phyloP scores from a whole-genome alignment of 1,140 invertebrate genomes.

The Drosophila ercepeae region DNA sequence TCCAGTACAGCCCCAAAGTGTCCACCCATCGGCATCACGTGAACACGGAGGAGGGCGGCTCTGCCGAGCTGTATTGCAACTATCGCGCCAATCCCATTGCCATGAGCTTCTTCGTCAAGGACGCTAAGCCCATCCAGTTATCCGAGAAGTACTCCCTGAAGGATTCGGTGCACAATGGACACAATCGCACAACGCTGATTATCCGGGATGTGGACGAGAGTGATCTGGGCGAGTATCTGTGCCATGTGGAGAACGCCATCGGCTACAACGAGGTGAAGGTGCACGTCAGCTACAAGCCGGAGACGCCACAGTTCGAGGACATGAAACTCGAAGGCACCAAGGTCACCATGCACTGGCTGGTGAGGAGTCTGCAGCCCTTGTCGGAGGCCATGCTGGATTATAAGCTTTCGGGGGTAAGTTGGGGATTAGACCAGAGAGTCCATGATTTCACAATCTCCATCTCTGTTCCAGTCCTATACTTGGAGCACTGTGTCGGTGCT shows the following conservation, averaged over 20 bases:
- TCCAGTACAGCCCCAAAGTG: slow-evolving; percentile 72
- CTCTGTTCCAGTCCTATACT: slow-evolving; percentile 54
- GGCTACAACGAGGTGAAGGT: slow-evolving; percentile 60
- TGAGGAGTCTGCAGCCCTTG: slow-evolving; percentile 71
- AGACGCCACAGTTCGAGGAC: slow-evolving; percentile 74
- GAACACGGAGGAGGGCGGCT: slow-evolving; percentile 55
- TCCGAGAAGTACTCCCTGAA: slow-evolving; percentile 66
- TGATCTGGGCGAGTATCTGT: slow-evolving; percentile 76
- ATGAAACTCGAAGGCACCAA: slow-evolving; percentile 57
- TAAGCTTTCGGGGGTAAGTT: slow-evolving; percentile 65
- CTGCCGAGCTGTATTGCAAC: slow-evolving; percentile 75
- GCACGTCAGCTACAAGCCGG: slow-evolving; percentile 66
- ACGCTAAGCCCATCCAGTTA: slow-evolving; percentile 45
- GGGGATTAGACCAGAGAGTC: too few species aligned
- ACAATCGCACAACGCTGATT: slow-evolving; percentile 69
- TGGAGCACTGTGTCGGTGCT: slow-evolving; percentile 76
- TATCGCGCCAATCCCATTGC: slow-evolving; percentile 74
- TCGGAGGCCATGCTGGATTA: slow-evolving; percentile 78
- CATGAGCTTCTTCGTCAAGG: slow-evolving; percentile 63
- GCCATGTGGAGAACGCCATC: slow-evolving; percentile 70
- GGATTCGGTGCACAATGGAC: slow-evolving; percentile 58
- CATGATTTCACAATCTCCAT: not conserved
- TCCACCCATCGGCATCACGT: slow-evolving; percentile 77
- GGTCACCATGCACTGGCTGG: slow-evolving; percentile 77
- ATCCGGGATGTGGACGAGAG: slow-evolving; percentile 53